Evolutionary conservation across 2,888 invertebrate genomes (phyloP).

Genomic region (Andrena camellia): DNA sequence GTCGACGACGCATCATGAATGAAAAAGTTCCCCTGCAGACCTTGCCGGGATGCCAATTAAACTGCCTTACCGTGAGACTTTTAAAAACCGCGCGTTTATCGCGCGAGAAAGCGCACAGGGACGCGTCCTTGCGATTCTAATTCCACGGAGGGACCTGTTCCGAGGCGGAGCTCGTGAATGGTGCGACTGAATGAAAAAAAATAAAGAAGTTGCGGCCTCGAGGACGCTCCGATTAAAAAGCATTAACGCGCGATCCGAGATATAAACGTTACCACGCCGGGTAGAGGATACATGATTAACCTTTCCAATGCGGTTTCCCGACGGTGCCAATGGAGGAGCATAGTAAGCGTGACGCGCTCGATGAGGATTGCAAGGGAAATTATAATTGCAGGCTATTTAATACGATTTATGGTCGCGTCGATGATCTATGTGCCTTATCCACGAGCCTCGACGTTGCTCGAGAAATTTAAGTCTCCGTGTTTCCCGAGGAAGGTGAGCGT

Average conservation of each 20-base stretch:
- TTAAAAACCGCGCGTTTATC: constrained; percentile 13
- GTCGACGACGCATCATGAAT: constrained; percentile 39
- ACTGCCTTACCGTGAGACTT: constrained; percentile 22
- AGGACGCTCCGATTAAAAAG: constrained; percentile 52
- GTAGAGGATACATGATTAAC: constrained; percentile 22
- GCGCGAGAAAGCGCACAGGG: constrained; percentile 31
- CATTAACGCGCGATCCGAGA: constrained; percentile 34
- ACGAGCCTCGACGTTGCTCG: not conserved
- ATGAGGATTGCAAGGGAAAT: constrained; percentile 1
- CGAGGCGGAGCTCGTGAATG: constrained; percentile 21
- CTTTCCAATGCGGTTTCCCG: constrained; percentile 34
- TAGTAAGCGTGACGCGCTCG: not conserved
- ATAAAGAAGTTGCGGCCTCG: constrained; percentile 52
- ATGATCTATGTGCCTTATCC: not conserved
- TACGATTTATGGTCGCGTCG: constrained; percentile 16
- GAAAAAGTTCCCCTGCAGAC: constrained; percentile 31
- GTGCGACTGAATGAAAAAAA: constrained; percentile 9
- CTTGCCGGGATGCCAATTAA: constrained; percentile 48
- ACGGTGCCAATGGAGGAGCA: not conserved
- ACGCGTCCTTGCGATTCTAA: constrained; percentile 59
- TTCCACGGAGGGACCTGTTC: constrained; percentile 17
- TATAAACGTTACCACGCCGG: constrained; percentile 3
- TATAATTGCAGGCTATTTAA: constrained; percentile 34
- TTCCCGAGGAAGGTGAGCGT: not conserved
- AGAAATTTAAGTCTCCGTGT: not conserved